A percentile compares a stretch with the other conserved stretches of the same genome.
Conservation (phyloP, 2,113 vertebrate genomes). For the Clarias batrachus region DNA sequence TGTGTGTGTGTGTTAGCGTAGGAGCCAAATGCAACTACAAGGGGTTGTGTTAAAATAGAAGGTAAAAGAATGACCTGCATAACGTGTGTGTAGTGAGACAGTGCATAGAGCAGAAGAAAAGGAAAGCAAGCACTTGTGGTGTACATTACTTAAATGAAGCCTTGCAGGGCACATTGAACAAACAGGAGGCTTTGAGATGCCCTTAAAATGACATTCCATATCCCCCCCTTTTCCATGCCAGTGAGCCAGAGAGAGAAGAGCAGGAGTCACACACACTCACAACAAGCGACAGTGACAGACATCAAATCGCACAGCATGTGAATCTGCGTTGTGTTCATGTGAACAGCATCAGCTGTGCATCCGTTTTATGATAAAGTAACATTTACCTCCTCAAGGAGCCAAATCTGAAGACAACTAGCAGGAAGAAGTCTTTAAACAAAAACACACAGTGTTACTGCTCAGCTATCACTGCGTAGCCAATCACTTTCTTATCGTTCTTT, state of each 20-base stretch:
- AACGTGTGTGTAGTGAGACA: background rate
- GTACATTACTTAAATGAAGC: background rate
- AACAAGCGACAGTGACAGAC: background rate
- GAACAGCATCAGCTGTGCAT: constrained; percentile 40
- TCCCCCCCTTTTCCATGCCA: background rate
- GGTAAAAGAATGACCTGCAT: constrained; percentile 14
- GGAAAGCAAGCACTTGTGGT: constrained; percentile 1
- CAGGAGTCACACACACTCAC: background rate
- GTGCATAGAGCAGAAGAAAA: constrained; percentile 11
- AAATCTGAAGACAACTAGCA: constrained; percentile 56
- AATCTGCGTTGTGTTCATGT: constrained; percentile 36
- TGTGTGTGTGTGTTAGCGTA: background rate
- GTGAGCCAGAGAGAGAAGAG: constrained; percentile 21
- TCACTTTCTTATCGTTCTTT: constrained; percentile 17
- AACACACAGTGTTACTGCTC: constrained; percentile 48
- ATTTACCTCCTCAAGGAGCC: constrained; percentile 55
- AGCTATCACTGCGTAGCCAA: background rate
- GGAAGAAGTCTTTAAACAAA: constrained; percentile 55
- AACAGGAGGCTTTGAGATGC: constrained; percentile 23
- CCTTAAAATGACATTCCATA: constrained; percentile 15
- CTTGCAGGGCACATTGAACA: constrained; percentile 1
- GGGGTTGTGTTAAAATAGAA: constrained; percentile 43
- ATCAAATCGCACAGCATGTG: constrained; percentile 19
- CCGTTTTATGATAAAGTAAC: constrained; percentile 45
- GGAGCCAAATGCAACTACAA: constrained; percentile 8